Conservation (phyloP, 35 echinoderm and acorn worm genomes). For the Heliocidaris erythrogramma region DNA sequence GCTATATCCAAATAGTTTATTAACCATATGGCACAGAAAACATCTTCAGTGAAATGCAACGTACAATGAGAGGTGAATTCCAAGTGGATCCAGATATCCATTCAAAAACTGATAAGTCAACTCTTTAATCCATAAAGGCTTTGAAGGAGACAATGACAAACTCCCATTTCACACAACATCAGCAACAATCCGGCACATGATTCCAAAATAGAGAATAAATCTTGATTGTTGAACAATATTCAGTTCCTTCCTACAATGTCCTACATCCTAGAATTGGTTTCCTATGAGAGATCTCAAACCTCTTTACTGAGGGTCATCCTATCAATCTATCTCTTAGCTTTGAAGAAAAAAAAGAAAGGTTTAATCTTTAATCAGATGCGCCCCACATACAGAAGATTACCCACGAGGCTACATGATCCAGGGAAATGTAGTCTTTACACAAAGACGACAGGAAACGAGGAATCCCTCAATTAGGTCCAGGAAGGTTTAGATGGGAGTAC, state of each 20-base stretch:
- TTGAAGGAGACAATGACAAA: not conserved
- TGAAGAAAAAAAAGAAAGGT: not conserved
- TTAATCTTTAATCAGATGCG: not conserved
- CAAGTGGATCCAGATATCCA: not conserved
- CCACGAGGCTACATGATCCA: not conserved
- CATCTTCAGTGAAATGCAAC: not conserved
- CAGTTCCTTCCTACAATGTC: constrained; percentile 14
- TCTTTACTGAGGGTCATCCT: not conserved
- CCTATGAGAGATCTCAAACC: not conserved
- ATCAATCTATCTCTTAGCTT: not conserved
- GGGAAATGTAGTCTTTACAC: not conserved
- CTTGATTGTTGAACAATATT: not conserved
- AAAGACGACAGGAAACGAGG: not conserved
- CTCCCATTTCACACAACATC: not conserved
- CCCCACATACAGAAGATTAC: not conserved
- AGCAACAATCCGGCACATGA: not conserved
- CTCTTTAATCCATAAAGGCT: not conserved
- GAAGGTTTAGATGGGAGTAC: not conserved
- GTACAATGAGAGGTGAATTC: not conserved
- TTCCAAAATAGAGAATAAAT: not conserved
- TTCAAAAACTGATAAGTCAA: not conserved
- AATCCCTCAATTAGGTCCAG: constrained; percentile 15
- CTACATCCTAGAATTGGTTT: not conserved
- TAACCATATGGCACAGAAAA: not conserved
- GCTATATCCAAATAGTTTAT: not conserved